phyloP scores from a whole-genome alignment of 1,140 invertebrate species.

The Pseudoatta argentina region DNA sequence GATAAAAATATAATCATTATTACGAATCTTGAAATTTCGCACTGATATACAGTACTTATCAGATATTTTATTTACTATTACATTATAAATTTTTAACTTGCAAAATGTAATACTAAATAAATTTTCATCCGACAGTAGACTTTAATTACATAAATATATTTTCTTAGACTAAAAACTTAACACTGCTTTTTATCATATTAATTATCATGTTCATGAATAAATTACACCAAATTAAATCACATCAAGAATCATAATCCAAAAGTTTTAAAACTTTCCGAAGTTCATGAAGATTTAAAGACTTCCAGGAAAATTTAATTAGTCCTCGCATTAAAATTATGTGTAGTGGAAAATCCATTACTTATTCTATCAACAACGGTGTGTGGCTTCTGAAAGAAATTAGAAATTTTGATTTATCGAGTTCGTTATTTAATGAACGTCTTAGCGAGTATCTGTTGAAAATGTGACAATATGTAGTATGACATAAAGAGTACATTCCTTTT shows the following conservation, averaged over 20 bases:
- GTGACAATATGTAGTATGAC: no score
- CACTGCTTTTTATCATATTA: slow-evolving; percentile 1
- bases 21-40: neutral
- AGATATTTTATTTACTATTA: neutral
- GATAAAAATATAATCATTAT: neutral
- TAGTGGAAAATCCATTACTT: neutral
- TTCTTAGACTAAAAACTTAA: neutral
- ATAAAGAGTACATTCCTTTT: no score
- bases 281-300: slow-evolving; percentile 38
- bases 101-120: neutral
- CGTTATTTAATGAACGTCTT: neutral
- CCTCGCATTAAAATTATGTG: neutral
- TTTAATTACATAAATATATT: slow-evolving; percentile 22
- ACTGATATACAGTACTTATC: neutral
- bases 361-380: neutral
- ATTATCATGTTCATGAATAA: slow-evolving; percentile 55
- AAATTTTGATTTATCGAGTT: neutral
- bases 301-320: slow-evolving; percentile 25
- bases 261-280: slow-evolving; percentile 17
- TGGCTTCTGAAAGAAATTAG: neutral
- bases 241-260: neutral
- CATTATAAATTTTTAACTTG: neutral
- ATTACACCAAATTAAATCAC: slow-evolving; percentile 33
- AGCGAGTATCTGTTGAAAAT: neutral
- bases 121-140: neutral